A percentile compares a stretch with the other conserved stretches of the same genome.
Evolutionary conservation across 2,797 vertebrate species (phyloP).

Genomic region (Ibycter americanus): DNA sequence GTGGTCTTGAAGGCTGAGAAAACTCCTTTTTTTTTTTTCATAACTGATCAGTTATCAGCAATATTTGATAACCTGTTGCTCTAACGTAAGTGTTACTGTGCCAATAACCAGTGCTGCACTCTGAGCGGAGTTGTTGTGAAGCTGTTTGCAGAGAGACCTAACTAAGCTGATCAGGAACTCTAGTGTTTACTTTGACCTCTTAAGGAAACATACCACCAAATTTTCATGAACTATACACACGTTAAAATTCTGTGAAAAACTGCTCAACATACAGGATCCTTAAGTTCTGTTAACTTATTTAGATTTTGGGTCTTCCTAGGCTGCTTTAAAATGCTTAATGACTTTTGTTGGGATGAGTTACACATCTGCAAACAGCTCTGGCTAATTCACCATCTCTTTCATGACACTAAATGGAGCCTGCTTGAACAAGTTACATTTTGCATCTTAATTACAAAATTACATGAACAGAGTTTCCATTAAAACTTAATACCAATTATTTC

Average conservation of each 20-base stretch:
- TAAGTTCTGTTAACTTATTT: background rate
- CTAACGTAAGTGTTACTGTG: background rate
- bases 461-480: constrained; percentile 56
- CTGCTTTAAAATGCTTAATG: background rate
- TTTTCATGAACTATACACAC: background rate
- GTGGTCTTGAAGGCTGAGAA: background rate
- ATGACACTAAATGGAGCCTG: constrained; percentile 13
- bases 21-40: background rate
- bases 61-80: background rate
- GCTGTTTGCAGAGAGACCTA: background rate
- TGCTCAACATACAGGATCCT: background rate
- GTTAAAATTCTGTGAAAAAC: background rate
- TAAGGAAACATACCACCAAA: background rate
- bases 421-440: constrained; percentile 59
- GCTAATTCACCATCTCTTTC: constrained; percentile 26
- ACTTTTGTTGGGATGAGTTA: background rate
- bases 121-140: background rate
- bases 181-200: background rate
- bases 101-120: background rate
- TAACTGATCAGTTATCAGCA: background rate
- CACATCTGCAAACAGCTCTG: background rate
- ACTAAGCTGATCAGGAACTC: rapidly evolving
- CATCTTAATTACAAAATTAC: constrained; percentile 63
- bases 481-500: constrained; percentile 69
- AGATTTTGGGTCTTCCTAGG: background rate